These are phyloP conservation scores for Platycercus adscitus DNA, from an alignment of 2,113 vertebrate genomes.

Conservation along the genomic window DNA sequence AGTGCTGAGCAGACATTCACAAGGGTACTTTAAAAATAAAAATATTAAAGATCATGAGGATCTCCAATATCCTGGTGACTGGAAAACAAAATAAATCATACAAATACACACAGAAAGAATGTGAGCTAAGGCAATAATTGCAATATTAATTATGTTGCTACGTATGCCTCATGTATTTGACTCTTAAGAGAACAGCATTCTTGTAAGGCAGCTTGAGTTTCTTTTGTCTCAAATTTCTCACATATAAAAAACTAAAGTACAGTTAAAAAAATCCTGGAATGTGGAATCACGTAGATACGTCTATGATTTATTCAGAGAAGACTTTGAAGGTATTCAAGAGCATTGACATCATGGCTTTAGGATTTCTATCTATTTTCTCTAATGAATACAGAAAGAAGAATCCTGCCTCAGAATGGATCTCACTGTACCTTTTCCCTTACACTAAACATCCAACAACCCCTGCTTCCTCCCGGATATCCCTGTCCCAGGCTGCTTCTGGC, in stretches of 20 bases:
- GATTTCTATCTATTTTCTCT: background rate
- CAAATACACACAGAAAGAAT: background rate
- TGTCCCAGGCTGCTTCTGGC: background rate
- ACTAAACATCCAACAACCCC: background rate
- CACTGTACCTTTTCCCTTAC: background rate
- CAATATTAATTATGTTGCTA: background rate
- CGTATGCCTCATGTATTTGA: background rate
- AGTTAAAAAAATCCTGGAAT: background rate
- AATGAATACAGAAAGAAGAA: background rate
- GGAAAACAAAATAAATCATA: background rate
- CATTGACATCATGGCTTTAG: background rate
- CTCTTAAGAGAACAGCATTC: background rate
- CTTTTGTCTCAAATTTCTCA: background rate
- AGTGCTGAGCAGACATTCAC: background rate
- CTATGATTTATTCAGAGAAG: background rate
- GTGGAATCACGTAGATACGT: background rate
- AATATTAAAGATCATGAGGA: background rate
- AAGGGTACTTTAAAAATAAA: background rate
- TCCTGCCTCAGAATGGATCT: background rate
- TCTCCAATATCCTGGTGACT: background rate
- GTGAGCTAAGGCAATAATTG: background rate
- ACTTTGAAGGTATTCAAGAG: background rate
- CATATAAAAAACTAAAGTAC: background rate
- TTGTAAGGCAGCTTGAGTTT: background rate
- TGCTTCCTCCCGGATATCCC: background rate